Conservation (phyloP, 2,888 invertebrate species). For the Phengaris arion region DNA sequence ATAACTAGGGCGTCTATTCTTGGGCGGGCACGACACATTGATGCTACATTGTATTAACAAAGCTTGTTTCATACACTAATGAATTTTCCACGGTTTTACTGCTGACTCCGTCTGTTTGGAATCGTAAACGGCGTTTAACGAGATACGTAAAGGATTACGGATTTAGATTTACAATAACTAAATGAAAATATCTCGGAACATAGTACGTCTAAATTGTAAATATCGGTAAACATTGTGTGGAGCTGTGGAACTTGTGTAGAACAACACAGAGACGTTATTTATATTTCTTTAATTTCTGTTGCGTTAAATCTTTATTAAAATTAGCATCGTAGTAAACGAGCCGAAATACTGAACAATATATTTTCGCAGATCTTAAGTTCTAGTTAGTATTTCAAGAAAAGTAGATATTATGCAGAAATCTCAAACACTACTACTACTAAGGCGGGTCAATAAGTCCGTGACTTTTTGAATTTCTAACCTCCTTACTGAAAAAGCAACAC, state of each 20-base stretch:
- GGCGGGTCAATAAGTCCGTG: too few species aligned
- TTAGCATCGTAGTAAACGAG: too few species aligned
- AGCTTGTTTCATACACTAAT: conserved; percentile 45
- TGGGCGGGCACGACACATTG: conserved; percentile 59
- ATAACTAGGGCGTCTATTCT: conserved; percentile 69
- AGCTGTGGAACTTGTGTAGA: background rate
- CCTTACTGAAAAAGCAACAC: too few species aligned
- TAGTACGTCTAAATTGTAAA: conserved; percentile 9
- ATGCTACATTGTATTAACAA: conserved; percentile 62
- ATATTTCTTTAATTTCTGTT: too few species aligned
- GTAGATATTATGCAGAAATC: background rate
- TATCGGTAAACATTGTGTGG: conserved; percentile 19
- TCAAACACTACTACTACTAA: background rate
- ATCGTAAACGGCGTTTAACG: conserved; percentile 53
- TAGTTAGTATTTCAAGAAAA: background rate
- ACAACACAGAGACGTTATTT: too few species aligned
- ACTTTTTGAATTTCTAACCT: too few species aligned
- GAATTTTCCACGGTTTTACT: conserved; percentile 47
- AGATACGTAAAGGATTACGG: conserved; percentile 32
- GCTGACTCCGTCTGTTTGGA: conserved; percentile 47
- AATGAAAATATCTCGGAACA: conserved; percentile 25
- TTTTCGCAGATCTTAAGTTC: too few species aligned
- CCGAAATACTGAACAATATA: too few species aligned
- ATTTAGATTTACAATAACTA: conserved; percentile 27
- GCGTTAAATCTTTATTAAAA: too few species aligned